A percentile compares a stretch with the other conserved stretches of the same genome.
Evolutionary conservation across 2,797 vertebrate genomes (phyloP).

Genomic region (Sphaeramia orbicularis): DNA sequence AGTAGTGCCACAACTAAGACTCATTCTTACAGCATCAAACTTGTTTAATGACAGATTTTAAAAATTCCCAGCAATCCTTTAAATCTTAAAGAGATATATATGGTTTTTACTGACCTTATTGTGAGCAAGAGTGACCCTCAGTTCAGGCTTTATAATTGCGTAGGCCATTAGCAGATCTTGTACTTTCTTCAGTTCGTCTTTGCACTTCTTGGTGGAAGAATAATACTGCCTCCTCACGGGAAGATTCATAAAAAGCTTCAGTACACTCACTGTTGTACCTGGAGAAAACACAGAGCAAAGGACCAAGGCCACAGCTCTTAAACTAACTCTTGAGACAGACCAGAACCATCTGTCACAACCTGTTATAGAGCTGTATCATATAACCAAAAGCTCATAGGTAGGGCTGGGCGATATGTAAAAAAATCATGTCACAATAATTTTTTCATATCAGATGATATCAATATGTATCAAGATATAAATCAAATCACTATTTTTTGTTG

Average conservation of each 20-base stretch:
- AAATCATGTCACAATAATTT: too few species aligned
- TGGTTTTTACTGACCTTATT: constrained; percentile 72
- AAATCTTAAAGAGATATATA: background rate
- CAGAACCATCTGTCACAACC: background rate
- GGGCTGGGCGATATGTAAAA: too few species aligned
- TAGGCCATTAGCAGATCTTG: constrained; percentile 93
- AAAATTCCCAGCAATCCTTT: too few species aligned
- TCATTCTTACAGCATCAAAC: too few species aligned
- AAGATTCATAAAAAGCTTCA: constrained; percentile 94
- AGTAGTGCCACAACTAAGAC: too few species aligned
- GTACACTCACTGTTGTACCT: constrained; percentile 94
- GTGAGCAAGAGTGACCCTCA: constrained; percentile 91
- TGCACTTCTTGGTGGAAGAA: constrained; percentile 92
- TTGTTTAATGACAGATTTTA: too few species aligned
- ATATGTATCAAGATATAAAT: too few species aligned
- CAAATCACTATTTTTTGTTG: too few species aligned
- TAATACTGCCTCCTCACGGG: constrained; percentile 97
- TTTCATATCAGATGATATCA: too few species aligned
- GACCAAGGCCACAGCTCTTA: background rate
- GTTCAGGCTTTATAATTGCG: constrained; percentile 91
- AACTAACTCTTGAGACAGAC: background rate
- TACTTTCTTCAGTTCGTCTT: constrained; percentile 95
- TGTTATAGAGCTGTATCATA: too few species aligned
- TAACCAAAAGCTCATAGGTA: too few species aligned
- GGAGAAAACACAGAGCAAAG: constrained; percentile 23